Evolutionary conservation across 2,888 invertebrate genomes (phyloP).

Genomic region (Protonemura montana): DNA sequence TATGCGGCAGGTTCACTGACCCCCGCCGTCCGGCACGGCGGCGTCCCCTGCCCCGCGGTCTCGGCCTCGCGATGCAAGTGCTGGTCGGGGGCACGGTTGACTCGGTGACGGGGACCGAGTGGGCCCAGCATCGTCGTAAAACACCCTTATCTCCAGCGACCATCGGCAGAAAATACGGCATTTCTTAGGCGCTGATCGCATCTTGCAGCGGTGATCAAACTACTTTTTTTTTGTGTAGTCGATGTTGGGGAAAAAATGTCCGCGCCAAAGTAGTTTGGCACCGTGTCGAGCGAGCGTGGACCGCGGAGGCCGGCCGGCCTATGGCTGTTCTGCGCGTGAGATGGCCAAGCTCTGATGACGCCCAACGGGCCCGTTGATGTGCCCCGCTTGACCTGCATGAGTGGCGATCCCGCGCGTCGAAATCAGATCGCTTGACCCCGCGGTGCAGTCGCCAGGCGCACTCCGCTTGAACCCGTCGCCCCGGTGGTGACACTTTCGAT

Average conservation of each 20-base stretch:
- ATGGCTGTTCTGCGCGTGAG: too few relatives aligned
- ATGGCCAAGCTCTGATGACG: too few relatives aligned
- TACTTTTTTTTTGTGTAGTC: neutral
- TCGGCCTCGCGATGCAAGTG: neutral
- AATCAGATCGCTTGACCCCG: neutral
- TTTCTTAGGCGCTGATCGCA: neutral
- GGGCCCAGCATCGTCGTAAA: neutral
- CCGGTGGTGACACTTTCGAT: neutral
- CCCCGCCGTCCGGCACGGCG: neutral
- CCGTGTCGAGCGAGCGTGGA: too few relatives aligned
- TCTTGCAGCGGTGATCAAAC: neutral
- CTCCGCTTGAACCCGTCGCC: neutral
- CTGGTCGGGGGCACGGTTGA: neutral
- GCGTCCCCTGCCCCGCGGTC: too few relatives aligned
- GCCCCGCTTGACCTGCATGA: neutral
- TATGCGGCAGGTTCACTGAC: constrained; percentile 20
- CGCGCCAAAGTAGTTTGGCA: neutral
- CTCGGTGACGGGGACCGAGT: neutral
- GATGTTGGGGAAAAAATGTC: neutral
- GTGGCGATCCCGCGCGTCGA: neutral
- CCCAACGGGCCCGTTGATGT: neutral
- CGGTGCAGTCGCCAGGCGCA: neutral
- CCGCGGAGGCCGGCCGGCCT: too few relatives aligned
- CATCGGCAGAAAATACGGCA: neutral
- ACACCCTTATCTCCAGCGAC: neutral